Base-by-base conservation (phyloP, 1,140 invertebrate genomes). In the Temnothorax longispinosus region DNA sequence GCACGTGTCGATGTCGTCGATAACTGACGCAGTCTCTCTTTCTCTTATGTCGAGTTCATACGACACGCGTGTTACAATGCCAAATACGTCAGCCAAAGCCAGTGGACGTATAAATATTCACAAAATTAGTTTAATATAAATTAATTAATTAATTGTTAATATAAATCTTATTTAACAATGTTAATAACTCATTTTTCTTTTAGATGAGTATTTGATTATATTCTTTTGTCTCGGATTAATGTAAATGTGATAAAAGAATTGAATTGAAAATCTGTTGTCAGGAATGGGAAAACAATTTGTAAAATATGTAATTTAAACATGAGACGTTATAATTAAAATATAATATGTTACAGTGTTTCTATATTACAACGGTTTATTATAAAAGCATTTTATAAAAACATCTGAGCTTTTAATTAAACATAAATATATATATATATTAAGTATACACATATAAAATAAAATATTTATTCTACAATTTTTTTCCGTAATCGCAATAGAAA, bases 1-100 rank as follows among this genome's bases (percentile, higher is more conserved):
- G 41, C 80, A 84, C 80, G 80, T 84, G 80, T 82, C 65, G 27
- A 27, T 27, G 18, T 41, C 38, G 80, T 82, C 65, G 27, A 27
- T 27, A 11, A 54, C 38, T 18, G 15, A 47, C 38, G 27, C 35
- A 64, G 13, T 67, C 13, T 74, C 7, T 47, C 2, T 21, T 72
- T 13, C 5, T 3, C 35, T 56, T 18, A 21, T 3, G 50, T 15
- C 32, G 7, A 58, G 35, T 56, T 75, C 11, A 56, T n/a, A 21
- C n/a, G 6, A 11, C 27, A 54, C 3, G 0, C 21, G 2, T 27
- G 27, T 27, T 27, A 1, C 27, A 27, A 27, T 27, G 1, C 27
- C 27, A 13, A 3, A 47, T 50, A 50, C 21, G 67, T 13, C 13
- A 18, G 21, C 44, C 44, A 10, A 71, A 52, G 41, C 0, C 3